Percentiles rank a stretch among this genome's conserved stretches.
These are phyloP conservation scores for Pseudorhombus dupliciocellatus DNA, from an alignment of 2,113 vertebrate species.

Conservation along the genomic window DNA sequence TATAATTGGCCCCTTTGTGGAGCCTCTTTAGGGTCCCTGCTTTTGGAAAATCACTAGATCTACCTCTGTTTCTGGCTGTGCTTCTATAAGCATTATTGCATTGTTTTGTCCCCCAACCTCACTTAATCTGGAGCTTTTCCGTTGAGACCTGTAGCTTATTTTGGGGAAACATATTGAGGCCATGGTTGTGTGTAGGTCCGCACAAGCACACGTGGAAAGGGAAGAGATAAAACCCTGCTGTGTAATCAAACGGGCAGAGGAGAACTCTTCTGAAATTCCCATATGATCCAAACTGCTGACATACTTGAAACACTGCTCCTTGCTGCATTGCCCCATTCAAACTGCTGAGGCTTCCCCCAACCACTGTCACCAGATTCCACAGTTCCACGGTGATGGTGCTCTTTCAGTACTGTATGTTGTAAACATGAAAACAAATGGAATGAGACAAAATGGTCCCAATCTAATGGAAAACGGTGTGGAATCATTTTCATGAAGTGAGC, in stretches of 20 bases:
- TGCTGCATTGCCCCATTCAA: conserved; percentile 11
- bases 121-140: not conserved
- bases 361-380: not conserved
- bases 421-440: not conserved
- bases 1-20: too few relatives aligned
- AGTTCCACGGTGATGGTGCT: not conserved
- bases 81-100: too few relatives aligned
- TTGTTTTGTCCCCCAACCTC: not conserved
- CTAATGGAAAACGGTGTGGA: not conserved
- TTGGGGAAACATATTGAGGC: not conserved
- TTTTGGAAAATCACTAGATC: too few relatives aligned
- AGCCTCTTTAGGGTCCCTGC: too few relatives aligned
- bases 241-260: conserved; percentile 11
- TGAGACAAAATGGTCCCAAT: not conserved
- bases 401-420: not conserved
- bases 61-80: too few relatives aligned
- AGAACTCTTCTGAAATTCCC: conserved; percentile 23
- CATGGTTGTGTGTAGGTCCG: not conserved
- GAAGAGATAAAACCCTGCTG: conserved; percentile 3
- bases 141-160: too few relatives aligned
- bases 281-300: conserved; percentile 61
- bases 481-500: not conserved
- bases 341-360: conserved; percentile 14
- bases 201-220: not conserved
- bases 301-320: conserved; percentile 18